A percentile compares a stretch with the other conserved stretches of the same genome.
Evolutionary conservation across 2,113 vertebrate genomes (phyloP).

Genomic region (Pipra filicauda): DNA sequence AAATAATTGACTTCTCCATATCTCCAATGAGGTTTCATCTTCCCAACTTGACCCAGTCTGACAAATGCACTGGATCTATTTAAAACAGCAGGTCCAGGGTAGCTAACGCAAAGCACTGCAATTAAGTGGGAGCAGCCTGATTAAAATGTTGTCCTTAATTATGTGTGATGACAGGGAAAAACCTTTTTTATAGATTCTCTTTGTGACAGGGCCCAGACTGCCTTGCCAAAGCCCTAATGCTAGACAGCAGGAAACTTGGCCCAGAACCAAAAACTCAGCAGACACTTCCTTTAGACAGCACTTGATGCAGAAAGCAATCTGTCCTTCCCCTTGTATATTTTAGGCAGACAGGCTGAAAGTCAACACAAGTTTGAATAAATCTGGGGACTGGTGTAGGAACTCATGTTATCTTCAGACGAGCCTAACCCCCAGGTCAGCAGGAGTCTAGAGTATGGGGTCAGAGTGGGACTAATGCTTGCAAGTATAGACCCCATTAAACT

Average conservation of each 20-base stretch:
- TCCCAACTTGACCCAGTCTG: constrained; percentile 6
- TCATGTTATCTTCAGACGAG: constrained; percentile 51
- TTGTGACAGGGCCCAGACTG: constrained; percentile 47
- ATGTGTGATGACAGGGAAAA: constrained; percentile 58
- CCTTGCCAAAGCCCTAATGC: constrained; percentile 60
- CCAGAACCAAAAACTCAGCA: constrained; percentile 39
- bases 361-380: constrained; percentile 40
- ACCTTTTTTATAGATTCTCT: constrained; percentile 44
- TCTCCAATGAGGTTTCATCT: constrained; percentile 28
- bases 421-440: constrained; percentile 42
- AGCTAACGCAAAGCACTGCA: background rate
- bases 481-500: constrained; percentile 42
- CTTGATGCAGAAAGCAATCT: constrained; percentile 27
- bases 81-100: constrained; percentile 35
- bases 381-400: background rate
- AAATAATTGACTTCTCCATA: constrained; percentile 20
- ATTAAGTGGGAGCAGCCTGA: constrained; percentile 66
- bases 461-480: constrained; percentile 38
- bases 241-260: constrained; percentile 65
- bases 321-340: constrained; percentile 54
- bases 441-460: constrained; percentile 49
- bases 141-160: constrained; percentile 68
- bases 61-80: constrained; percentile 23
- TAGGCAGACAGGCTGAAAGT: constrained; percentile 54
- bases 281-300: constrained; percentile 60